phyloP scores from a whole-genome alignment of 1,140 invertebrate species.

The Paramacrobiotus metropolitanus region DNA sequence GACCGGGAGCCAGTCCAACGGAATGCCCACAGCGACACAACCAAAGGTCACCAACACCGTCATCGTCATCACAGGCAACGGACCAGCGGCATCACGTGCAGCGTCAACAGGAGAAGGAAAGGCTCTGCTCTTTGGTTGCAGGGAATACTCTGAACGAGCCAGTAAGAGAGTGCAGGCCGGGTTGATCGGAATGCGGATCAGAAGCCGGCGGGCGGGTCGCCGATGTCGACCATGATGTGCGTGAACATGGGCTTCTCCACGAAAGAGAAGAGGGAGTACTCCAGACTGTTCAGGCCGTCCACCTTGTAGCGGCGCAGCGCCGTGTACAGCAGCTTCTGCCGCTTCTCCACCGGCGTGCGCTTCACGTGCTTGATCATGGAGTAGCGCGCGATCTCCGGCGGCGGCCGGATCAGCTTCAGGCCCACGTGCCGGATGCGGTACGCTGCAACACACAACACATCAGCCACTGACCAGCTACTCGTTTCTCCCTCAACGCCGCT shows the following conservation, averaged over 20 bases:
- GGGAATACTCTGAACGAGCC: too few relatives aligned
- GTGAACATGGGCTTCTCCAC: slow-evolving; percentile 23
- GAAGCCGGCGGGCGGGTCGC: slow-evolving; percentile 20
- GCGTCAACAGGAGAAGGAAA: too few relatives aligned
- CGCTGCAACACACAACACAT: slow-evolving; percentile 9
- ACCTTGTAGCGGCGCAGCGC: slow-evolving; percentile 24
- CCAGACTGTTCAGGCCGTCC: slow-evolving; percentile 29
- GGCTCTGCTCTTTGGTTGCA: too few relatives aligned
- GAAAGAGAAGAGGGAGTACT: slow-evolving; percentile 22
- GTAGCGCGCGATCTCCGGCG: slow-evolving; percentile 18
- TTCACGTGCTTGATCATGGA: slow-evolving; percentile 22
- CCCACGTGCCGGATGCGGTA: slow-evolving; percentile 22
- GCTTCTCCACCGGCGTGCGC: slow-evolving; percentile 22
- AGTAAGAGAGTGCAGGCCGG: too few relatives aligned
- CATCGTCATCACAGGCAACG: too few relatives aligned
- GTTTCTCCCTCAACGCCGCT: slow-evolving; percentile 14
- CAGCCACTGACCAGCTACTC: slow-evolving; percentile 31
- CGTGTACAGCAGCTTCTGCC: slow-evolving; percentile 24
- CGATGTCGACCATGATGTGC: slow-evolving; percentile 27
- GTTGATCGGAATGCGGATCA: too few relatives aligned
- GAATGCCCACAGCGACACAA: too few relatives aligned
- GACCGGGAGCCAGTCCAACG: too few relatives aligned
- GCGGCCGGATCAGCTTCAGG: slow-evolving; percentile 18
- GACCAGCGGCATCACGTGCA: too few relatives aligned
- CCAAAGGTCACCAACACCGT: too few relatives aligned